Evolutionary conservation across 2,113 vertebrate genomes (phyloP).

Genomic region (Sander lucioperca): DNA sequence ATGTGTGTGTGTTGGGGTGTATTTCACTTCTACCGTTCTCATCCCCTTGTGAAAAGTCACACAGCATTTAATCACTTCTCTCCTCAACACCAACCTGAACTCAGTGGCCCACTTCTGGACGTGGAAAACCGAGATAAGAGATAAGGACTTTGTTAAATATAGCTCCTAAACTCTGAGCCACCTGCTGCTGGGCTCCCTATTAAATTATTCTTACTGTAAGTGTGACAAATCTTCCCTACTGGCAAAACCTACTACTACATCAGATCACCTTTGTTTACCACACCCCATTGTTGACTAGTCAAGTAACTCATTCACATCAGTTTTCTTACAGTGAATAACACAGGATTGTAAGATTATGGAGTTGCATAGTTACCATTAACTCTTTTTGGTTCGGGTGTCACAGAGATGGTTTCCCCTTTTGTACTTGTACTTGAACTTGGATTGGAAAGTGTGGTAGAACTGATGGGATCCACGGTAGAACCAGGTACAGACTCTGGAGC

Average conservation of each 20-base stretch:
- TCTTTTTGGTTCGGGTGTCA: not conserved
- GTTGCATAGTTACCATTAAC: conserved; percentile 32
- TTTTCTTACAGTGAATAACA: not conserved
- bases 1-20: not conserved
- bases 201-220: conserved; percentile 22
- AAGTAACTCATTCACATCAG: not conserved
- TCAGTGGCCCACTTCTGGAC: conserved; percentile 46
- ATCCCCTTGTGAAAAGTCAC: conserved; percentile 76
- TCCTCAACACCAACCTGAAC: conserved; percentile 7
- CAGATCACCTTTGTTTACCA: not conserved
- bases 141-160: conserved; percentile 71
- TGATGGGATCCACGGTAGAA: not conserved
- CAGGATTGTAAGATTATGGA: not conserved
- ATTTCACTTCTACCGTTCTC: conserved; percentile 68
- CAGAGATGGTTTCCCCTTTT: not conserved
- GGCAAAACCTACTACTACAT: conserved; percentile 1
- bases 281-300: not conserved
- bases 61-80: conserved; percentile 74
- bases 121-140: conserved; percentile 61
- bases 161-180: conserved; percentile 48
- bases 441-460: too few relatives aligned
- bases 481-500: rapidly evolving
- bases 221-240: conserved; percentile 16
- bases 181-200: conserved; percentile 33
- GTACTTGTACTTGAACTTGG: not conserved